Evolutionary conservation across 1,140 invertebrate species (phyloP), one percentile per base, ranked within the genome.

Genomic region (Heliconius nattereri): DNA sequence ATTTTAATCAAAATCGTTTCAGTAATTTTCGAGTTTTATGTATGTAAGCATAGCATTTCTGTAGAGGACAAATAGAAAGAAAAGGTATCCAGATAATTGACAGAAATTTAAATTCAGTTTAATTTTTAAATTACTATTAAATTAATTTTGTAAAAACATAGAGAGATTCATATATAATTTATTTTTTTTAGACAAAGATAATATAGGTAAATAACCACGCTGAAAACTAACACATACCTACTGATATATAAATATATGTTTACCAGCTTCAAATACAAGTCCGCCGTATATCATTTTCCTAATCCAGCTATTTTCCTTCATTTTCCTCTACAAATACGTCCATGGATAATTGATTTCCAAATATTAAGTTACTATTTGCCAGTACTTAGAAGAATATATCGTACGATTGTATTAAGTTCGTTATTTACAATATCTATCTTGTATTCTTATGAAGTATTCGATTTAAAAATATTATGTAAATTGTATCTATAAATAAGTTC

Each of bases 331-430:
- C 84, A 86, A 90, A 89, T 89, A 89, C 81, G 85, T 85, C 87
- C 85, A 85, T 84, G 82, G 89, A 86, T 90, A 89, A 91, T 90
- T 90, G 90, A 86, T 90, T 86, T 87, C 87, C 88, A 91, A 90
- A 91, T 90, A 91, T 90, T 87, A 87, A 90, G 87, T 90, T 90
- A 90, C 89, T 89, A 84, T 85, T 86, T 87, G 81, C 78, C 71
- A 75, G 76, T 85, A 82, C 75, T 81, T 78, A 40, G 76, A 81
- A 71, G 78, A 83, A 85, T 80, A 84, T 82, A 81, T 83, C 82
- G 85, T 84, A 73, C 82, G 70, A 81, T 84, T 81, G 73, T 75
- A n/a, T 78, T 37, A 37, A 60, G 20, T 29, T 45, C 7, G 49
- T 19, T 79, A 77, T 84, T 84, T 84, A 45, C 80, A 72, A 54